Evolutionary conservation across 2,797 vertebrate species (phyloP).

Genomic region (Vireo griseus): DNA sequence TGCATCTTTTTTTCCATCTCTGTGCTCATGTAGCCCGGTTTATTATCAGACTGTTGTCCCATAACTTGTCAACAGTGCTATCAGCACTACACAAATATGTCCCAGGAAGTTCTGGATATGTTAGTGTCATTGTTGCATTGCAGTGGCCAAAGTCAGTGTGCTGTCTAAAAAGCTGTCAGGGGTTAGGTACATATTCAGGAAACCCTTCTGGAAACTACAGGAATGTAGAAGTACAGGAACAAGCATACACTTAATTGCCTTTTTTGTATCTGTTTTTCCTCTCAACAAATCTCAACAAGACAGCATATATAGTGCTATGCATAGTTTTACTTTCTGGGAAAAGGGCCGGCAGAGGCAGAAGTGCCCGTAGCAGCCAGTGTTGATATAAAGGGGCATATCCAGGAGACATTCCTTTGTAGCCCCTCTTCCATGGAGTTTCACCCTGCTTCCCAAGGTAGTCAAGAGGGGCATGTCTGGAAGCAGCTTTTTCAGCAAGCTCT

Average conservation of each 20-base stretch:
- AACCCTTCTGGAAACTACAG: not conserved
- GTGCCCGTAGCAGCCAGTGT: not conserved
- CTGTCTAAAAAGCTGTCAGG: not conserved
- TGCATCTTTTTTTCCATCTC: not conserved
- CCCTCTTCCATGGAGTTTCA: not conserved
- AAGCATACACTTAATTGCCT: not conserved
- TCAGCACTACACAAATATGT: not conserved
- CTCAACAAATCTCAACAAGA: not conserved
- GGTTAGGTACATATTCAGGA: not conserved
- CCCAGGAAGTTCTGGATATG: not conserved
- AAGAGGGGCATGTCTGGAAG: not conserved
- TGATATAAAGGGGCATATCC: not conserved
- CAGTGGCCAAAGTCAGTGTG: not conserved
- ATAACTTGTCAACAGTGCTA: not conserved
- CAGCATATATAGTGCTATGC: not conserved
- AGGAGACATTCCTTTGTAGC: not conserved
- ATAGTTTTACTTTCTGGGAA: not conserved
- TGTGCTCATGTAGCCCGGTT: not conserved
- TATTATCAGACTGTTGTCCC: rapidly evolving
- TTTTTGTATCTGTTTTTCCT: not conserved
- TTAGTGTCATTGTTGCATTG: not conserved
- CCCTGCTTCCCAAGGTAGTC: not conserved
- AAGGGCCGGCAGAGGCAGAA: not conserved
- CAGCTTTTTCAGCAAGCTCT: not conserved
- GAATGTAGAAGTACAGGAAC: not conserved